Conservation (phyloP, 2,797 vertebrate species). For the Leuciscus waleckii region DNA sequence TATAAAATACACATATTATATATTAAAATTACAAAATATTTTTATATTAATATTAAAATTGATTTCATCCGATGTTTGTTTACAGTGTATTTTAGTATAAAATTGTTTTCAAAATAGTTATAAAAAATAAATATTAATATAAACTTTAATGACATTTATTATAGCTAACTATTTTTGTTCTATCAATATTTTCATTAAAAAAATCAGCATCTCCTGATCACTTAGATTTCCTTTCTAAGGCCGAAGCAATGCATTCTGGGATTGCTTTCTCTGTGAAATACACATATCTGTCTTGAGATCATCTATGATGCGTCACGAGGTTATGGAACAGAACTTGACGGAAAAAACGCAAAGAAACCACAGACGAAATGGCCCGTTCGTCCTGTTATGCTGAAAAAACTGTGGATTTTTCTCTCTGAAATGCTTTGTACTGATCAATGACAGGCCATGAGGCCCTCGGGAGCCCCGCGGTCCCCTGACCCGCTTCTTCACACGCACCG, state of each 20-base stretch:
- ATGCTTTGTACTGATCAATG: slow-evolving; percentile 63
- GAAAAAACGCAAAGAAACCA: neutral
- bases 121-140: neutral
- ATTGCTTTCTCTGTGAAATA: neutral
- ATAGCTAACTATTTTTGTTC: neutral
- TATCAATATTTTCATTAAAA: neutral
- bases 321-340: neutral
- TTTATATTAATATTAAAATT: neutral
- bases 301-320: neutral
- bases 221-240: neutral
- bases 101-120: neutral
- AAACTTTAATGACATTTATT: neutral
- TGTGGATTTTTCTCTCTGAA: slow-evolving; percentile 27
- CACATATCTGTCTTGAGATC: neutral
- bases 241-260: neutral
- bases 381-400: slow-evolving; percentile 50
- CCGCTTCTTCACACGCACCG: slow-evolving; percentile 67
- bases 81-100: neutral
- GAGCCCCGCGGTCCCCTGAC: slow-evolving; percentile 71
- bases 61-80: neutral
- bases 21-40: neutral
- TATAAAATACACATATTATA: neutral
- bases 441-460: slow-evolving; percentile 67
- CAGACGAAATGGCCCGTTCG: slow-evolving; percentile 19
- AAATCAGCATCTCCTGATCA: neutral